Evolutionary conservation across 1,140 invertebrate species (phyloP).

Genomic region (Drosophila murphyi): DNA sequence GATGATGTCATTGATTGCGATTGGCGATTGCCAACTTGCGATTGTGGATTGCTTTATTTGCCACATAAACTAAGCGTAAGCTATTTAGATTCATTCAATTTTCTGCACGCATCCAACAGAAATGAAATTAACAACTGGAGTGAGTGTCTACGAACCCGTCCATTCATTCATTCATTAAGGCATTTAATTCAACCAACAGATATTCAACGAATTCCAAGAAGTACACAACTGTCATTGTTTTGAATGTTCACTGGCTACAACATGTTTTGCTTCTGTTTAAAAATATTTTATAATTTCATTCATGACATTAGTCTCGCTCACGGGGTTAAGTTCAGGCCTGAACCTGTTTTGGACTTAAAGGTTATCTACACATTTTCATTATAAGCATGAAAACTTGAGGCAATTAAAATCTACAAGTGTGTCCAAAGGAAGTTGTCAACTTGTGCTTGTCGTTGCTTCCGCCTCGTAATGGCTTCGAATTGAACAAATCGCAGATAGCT

Average conservation of each 20-base stretch:
- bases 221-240: slow-evolving; percentile 54
- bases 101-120: slow-evolving; percentile 5
- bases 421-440: slow-evolving; percentile 75
- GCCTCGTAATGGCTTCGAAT: slow-evolving; percentile 21
- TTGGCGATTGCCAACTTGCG: slow-evolving; percentile 7
- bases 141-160: neutral
- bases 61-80: slow-evolving; percentile 22
- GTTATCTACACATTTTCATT: slow-evolving; percentile 55
- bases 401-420: slow-evolving; percentile 54
- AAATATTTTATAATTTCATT: slow-evolving; percentile 61
- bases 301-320: slow-evolving; percentile 38
- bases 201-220: slow-evolving; percentile 30
- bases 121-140: neutral
- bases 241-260: slow-evolving; percentile 30
- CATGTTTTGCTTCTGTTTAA: slow-evolving; percentile 20
- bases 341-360: slow-evolving; percentile 51
- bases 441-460: slow-evolving; percentile 39
- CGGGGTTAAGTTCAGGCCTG: slow-evolving; percentile 16
- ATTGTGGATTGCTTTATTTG: slow-evolving; percentile 3
- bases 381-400: slow-evolving; percentile 48
- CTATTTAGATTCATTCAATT: slow-evolving; percentile 48
- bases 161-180: slow-evolving; percentile 31
- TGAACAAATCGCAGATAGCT: neutral
- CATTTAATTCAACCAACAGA: slow-evolving; percentile 6
- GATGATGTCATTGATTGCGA: slow-evolving; percentile 65